phyloP scores from a whole-genome alignment of 2,797 vertebrate genomes.

The Acanthurus tractus region DNA sequence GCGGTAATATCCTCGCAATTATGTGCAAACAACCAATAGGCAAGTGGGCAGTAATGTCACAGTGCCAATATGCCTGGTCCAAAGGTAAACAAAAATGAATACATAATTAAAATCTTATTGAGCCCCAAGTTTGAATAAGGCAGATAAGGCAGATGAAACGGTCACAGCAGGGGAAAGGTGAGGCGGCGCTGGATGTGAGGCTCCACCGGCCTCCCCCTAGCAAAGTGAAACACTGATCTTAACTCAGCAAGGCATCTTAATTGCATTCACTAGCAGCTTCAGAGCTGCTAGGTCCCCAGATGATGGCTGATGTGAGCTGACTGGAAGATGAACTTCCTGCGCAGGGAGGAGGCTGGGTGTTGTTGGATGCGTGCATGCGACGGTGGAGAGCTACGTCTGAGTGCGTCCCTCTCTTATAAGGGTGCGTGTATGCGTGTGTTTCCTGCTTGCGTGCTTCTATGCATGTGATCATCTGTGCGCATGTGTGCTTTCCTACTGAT shows the following conservation, averaged over 20 bases:
- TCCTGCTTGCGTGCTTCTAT: not conserved
- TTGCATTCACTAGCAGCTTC: slow-evolving; percentile 73
- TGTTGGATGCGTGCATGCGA: slow-evolving; percentile 21
- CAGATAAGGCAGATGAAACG: slow-evolving; percentile 56
- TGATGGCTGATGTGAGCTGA: slow-evolving; percentile 81
- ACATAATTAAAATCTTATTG: slow-evolving; percentile 56
- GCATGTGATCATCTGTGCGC: slow-evolving; percentile 9
- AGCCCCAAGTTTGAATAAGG: slow-evolving; percentile 58
- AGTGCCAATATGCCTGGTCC: slow-evolving; percentile 48
- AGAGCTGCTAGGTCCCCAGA: slow-evolving; percentile 64
- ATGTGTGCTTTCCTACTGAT: not conserved
- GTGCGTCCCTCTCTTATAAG: not conserved
- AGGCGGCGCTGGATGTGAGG: slow-evolving; percentile 30
- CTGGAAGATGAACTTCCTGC: slow-evolving; percentile 82
- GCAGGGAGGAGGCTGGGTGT: slow-evolving; percentile 45
- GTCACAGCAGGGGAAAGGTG: slow-evolving; percentile 34
- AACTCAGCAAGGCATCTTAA: slow-evolving; percentile 81
- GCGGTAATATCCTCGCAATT: slow-evolving; percentile 33
- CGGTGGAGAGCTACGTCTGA: not conserved
- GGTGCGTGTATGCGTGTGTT: not conserved
- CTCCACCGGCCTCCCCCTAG: slow-evolving; percentile 11
- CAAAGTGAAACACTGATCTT: slow-evolving; percentile 71
- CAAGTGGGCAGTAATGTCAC: slow-evolving; percentile 32
- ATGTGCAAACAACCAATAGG: slow-evolving; percentile 34
- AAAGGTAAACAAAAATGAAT: slow-evolving; percentile 64